Evolutionary conservation across 2,797 vertebrate species (phyloP).

Genomic region (Sebastes steindachneri): DNA sequence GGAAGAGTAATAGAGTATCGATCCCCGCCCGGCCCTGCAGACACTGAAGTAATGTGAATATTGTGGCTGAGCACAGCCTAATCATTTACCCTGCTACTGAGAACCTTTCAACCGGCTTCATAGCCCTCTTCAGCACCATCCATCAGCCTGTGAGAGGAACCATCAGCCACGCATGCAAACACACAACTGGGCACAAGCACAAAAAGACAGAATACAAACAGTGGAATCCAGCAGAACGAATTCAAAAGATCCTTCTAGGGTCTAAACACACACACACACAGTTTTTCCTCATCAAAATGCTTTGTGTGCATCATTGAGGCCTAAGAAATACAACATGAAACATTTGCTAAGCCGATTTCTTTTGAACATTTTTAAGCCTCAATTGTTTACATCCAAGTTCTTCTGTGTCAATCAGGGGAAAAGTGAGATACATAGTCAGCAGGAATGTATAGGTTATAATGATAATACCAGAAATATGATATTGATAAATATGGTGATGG

Average conservation of each 20-base stretch:
- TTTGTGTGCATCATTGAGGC: background rate
- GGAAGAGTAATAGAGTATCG: conserved; percentile 75
- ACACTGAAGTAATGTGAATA: conserved; percentile 71
- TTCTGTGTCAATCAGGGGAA: too few relatives aligned
- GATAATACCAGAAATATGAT: too few relatives aligned
- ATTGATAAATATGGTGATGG: too few relatives aligned
- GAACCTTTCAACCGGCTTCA: conserved; percentile 45
- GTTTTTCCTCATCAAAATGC: background rate
- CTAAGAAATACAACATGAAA: background rate
- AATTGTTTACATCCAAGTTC: too few relatives aligned
- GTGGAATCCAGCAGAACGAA: background rate
- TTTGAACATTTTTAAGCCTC: background rate
- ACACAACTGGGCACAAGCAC: background rate
- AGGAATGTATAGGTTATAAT: too few relatives aligned
- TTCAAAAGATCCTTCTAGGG: background rate
- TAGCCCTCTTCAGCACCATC: conserved; percentile 33
- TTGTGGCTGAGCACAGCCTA: conserved; percentile 58
- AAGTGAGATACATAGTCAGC: too few relatives aligned
- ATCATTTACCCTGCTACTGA: conserved; percentile 63
- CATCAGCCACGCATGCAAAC: background rate
- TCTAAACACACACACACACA: background rate
- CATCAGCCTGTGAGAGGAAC: conserved; percentile 23
- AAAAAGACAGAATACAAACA: background rate
- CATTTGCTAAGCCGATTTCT: background rate
- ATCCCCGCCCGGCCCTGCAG: conserved; percentile 54